phyloP scores from a whole-genome alignment of 2,113 vertebrate species.

The Speoplatyrhinus poulsoni region DNA sequence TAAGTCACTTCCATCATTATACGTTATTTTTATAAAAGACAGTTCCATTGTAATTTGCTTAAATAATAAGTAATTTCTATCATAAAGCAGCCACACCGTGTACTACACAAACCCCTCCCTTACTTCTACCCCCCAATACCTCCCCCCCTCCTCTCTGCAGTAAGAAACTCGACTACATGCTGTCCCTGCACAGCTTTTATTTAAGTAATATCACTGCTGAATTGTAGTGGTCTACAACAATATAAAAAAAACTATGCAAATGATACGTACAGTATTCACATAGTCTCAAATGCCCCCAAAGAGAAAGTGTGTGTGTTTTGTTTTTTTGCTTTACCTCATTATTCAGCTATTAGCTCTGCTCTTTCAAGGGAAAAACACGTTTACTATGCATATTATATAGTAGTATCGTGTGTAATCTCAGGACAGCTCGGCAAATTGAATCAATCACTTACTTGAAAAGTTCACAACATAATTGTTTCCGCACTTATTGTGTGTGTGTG shows the following conservation, averaged over 20 bases:
- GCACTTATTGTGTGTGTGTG: constrained; percentile 21
- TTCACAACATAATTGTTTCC: constrained; percentile 25
- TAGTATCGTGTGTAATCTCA: constrained; percentile 8
- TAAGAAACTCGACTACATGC: too few species aligned
- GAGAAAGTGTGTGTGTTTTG: background rate
- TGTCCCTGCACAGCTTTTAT: background rate
- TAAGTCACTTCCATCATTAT: too few species aligned
- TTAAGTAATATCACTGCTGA: background rate
- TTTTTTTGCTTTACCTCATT: constrained; percentile 45
- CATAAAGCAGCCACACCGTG: too few species aligned
- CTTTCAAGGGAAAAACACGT: constrained; percentile 57
- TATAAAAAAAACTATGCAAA: too few species aligned
- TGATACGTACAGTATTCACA: background rate
- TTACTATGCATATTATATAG: constrained; percentile 32
- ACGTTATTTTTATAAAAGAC: too few species aligned
- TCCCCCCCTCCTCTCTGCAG: background rate
- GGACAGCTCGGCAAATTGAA: constrained; percentile 53
- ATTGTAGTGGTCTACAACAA: background rate
- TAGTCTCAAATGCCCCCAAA: background rate
- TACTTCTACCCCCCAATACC: background rate
- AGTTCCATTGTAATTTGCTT: too few species aligned
- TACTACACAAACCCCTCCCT: background rate
- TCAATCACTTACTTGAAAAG: constrained; percentile 47
- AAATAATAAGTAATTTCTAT: too few species aligned
- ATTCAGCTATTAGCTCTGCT: constrained; percentile 59